A percentile compares a stretch with the other conserved stretches of the same genome.
These are phyloP conservation scores for Plebejus anna DNA, from an alignment of 2,888 invertebrate genomes.

Conservation along the genomic window DNA sequence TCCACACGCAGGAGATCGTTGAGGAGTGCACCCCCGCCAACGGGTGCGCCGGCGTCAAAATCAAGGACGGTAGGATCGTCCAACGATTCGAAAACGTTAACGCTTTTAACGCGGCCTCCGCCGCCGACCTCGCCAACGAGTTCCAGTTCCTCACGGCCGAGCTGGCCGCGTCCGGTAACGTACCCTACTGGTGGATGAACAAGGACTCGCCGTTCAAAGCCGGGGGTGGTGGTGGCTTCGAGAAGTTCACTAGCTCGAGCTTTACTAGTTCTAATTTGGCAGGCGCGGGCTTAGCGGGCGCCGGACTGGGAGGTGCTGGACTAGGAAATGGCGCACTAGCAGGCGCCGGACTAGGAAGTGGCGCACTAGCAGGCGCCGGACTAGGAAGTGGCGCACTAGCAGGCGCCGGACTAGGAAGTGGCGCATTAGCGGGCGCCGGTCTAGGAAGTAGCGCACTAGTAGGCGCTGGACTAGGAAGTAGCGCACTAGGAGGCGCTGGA, in stretches of 20 bases:
- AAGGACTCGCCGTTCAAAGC: conserved; percentile 80
- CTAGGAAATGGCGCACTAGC: not conserved
- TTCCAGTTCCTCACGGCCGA: conserved; percentile 64
- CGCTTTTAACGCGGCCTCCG: conserved; percentile 59
- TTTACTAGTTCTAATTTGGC: conserved; percentile 46
- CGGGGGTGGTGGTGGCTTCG: conserved; percentile 52
- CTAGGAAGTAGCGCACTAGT: not conserved
- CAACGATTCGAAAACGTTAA: conserved; percentile 65
- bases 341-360: conserved; percentile 1
- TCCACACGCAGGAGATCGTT: conserved; percentile 67
- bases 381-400: not conserved
- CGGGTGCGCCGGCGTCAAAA: conserved; percentile 71
- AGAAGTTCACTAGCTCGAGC: conserved; percentile 57
- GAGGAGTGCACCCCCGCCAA: conserved; percentile 67
- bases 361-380: conserved; percentile 12
- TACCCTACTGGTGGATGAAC: conserved; percentile 82
- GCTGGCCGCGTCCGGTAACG: conserved; percentile 52
- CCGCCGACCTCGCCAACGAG: conserved; percentile 53
- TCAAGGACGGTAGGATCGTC: conserved; percentile 67
- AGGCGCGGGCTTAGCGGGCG: conserved; percentile 41
- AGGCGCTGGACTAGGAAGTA: not conserved
- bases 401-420: not conserved
- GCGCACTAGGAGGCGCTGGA: not conserved
- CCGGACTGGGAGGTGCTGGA: conserved; percentile 39
- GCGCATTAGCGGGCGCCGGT: not conserved